phyloP scores from a whole-genome alignment of 2,113 vertebrate species.

The Meles meles region DNA sequence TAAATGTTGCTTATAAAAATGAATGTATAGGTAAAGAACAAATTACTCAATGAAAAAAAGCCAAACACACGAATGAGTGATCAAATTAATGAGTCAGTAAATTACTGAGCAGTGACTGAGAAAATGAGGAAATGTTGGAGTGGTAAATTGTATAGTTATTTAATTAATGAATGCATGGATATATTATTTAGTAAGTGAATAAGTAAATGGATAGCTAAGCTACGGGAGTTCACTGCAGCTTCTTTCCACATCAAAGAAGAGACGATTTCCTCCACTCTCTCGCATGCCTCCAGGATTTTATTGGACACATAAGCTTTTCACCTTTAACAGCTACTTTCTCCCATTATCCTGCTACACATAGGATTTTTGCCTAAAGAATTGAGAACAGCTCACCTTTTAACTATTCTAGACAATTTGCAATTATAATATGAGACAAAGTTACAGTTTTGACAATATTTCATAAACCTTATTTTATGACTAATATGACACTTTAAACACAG shows the following conservation, averaged over 20 bases:
- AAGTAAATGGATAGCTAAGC: background rate
- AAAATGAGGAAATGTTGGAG: background rate
- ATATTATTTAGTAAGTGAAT: background rate
- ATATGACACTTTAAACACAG: conserved; percentile 54
- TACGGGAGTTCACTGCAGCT: background rate
- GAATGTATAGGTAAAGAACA: background rate
- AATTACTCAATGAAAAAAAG: background rate
- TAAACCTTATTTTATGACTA: conserved; percentile 50
- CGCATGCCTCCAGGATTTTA: background rate
- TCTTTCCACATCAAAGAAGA: background rate
- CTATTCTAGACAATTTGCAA: background rate
- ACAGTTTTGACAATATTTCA: conserved; percentile 56
- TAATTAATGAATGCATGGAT: background rate
- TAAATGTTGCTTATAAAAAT: background rate
- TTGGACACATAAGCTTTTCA: background rate
- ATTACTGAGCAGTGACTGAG: background rate
- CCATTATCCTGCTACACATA: background rate
- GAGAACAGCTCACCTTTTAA: conserved; percentile 60
- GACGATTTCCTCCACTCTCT: background rate
- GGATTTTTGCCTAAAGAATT: background rate
- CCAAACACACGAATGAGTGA: background rate
- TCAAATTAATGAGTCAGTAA: background rate
- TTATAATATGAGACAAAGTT: conserved; percentile 29
- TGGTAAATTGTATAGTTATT: background rate
- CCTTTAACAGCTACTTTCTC: background rate